These are phyloP conservation scores for Virgularia gustaviana DNA, from an alignment of 92 coral and sea anemone genomes.

Conservation along the genomic window DNA sequence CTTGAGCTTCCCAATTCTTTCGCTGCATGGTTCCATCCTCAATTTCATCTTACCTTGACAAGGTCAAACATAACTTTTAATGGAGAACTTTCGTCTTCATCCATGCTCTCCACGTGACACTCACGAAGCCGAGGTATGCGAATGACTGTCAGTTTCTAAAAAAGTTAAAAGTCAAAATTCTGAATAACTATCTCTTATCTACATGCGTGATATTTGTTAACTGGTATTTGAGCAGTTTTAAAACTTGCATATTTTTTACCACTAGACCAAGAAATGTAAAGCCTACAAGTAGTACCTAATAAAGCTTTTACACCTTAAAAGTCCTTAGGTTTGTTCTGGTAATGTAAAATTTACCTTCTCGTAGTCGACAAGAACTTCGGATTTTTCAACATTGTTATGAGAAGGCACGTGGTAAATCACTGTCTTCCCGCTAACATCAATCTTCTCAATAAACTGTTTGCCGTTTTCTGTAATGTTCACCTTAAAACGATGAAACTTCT, in stretches of 20 bases:
- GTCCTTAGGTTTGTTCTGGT: too few relatives aligned
- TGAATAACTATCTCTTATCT: too few relatives aligned
- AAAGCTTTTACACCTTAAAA: too few relatives aligned
- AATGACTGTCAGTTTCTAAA: not conserved
- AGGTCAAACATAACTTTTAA: not conserved
- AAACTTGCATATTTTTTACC: too few relatives aligned
- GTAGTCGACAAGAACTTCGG: not conserved
- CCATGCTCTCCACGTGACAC: not conserved
- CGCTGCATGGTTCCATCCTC: too few relatives aligned
- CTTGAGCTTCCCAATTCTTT: too few relatives aligned
- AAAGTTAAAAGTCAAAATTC: not conserved
- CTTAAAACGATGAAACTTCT: too few relatives aligned
- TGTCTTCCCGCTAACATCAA: not conserved
- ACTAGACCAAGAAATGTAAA: too few relatives aligned
- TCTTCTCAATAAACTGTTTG: not conserved
- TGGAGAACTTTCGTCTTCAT: conserved; percentile 3
- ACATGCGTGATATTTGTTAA: too few relatives aligned
- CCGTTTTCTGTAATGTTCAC: not conserved
- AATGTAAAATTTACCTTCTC: not conserved
- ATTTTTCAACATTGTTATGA: not conserved
- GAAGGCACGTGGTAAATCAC: not conserved
- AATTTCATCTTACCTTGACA: not conserved
- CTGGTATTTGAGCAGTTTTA: too few relatives aligned
- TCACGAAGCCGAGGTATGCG: not conserved
- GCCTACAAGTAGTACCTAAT: too few relatives aligned